These are phyloP conservation scores for Pollimyrus isidori DNA, from an alignment of 2,113 vertebrate species.

Conservation along the genomic window DNA sequence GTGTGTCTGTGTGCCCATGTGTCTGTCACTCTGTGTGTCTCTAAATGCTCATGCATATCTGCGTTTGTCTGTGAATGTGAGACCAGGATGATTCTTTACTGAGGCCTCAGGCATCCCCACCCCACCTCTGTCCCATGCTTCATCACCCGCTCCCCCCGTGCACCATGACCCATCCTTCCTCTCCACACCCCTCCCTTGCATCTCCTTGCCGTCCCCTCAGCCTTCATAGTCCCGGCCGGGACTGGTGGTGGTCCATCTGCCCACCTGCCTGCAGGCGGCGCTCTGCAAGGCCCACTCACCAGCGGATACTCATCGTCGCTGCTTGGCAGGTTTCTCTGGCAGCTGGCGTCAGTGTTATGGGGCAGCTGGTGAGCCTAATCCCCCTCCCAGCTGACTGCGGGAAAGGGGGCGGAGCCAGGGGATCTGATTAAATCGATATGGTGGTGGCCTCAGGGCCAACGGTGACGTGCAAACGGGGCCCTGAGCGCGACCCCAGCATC, in stretches of 20 bases:
- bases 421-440: conserved; percentile 29
- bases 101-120: not conserved
- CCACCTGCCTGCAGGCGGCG: conserved; percentile 36
- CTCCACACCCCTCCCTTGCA: not conserved
- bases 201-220: not conserved
- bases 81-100: no score
- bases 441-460: conserved; percentile 25
- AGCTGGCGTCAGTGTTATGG: conserved; percentile 23
- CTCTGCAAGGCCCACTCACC: conserved; percentile 16
- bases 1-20: not conserved
- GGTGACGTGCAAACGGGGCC: not conserved
- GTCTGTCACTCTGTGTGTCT: no score
- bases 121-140: not conserved
- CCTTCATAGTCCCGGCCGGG: not conserved
- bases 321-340: conserved; percentile 12
- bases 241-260: conserved; percentile 17
- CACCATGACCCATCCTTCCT: not conserved
- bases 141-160: no score
- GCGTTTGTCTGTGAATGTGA: not conserved
- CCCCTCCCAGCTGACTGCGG: not conserved
- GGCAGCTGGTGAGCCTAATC: conserved; percentile 21
- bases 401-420: not conserved
- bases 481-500: not conserved
- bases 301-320: conserved; percentile 15
- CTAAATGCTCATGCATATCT: not conserved